Base-by-base conservation (phyloP, 2,113 vertebrate genomes). In the Girardinichthys multiradiatus region DNA sequence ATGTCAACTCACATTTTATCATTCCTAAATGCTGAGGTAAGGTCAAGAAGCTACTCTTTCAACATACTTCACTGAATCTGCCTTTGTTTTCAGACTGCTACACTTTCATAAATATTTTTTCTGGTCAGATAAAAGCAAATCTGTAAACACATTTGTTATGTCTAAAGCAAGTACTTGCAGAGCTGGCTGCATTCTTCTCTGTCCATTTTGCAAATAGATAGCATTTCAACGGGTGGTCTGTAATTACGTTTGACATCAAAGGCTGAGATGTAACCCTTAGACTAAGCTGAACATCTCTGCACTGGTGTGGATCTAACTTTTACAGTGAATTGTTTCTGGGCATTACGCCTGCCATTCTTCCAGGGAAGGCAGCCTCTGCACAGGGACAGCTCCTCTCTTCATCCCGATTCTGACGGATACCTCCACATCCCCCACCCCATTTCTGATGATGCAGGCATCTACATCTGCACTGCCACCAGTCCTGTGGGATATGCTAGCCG, bases 391-490 rank as follows among this genome's bases (percentile, higher is more conserved):
- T 64, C 88, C 4, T 88, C 2, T 21, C 84, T 94, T 57, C 92
- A 85, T 0, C 84, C 93, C 0, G 88, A 83, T 48, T 63, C 75
- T 0, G 66, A 94, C 0, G 96, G 96, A 60, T 80, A 93, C 80
- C 94, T 98, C 78, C 86, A 92, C 88, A 95, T 98, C 64, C 28
- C 77, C 30, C 91, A 62, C 0, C 85, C 96, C 0, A 91, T 94
- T 0, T 26, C 82, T 0, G 90, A 27, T 10, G 95, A 98, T 0
- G 81, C 93, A 1, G 97, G 96, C 28, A 83, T 94, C 77, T 99
- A 97, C 27, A 85, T 95, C 79, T 99, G 97, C 92, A 98, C 95
- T 0, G 96, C 96, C 64, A 95, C 94, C 87, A 99, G 96, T 0
- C 4, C 90, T 0, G 95, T 94, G 57, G 97, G 97, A 28, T 95